Base-by-base conservation (phyloP, 2,113 vertebrate species). In the Grus americana region DNA sequence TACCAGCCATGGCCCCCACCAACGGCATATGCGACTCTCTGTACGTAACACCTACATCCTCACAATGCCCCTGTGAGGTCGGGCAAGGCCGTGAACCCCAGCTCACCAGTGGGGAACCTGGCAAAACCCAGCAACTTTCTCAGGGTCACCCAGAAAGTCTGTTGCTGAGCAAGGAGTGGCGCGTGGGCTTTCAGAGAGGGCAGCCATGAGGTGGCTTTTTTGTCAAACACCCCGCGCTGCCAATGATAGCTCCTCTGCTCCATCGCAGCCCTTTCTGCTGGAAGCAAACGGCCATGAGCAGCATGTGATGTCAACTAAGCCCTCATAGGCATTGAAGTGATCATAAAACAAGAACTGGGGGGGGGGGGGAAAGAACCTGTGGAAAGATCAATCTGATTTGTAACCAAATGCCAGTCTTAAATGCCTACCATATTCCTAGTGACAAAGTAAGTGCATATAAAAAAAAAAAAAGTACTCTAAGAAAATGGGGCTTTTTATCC, bases 301-400 rank as follows among this genome's bases (percentile, higher is more conserved):
- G 76, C 79, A 63, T 67, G 55, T 47, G 59, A 54, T 49, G 47
- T 9, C 66, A 23, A 10, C 12, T n/a, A 79, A 36, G 71, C 57
- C 57, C 57, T 90, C 73, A 65, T 61, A 76, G 86, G 85, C 29
- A 66, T 30, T 86, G 62, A 83, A 93, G 23, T 40, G 47, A 84
- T 80, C 63, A 42, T 55, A 75, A 92, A 95, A 88, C 34, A 92
- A 90, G 55, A 90, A 71, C n/a, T 55, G 26, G 11, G 36, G 36
- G 9, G 36, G 36, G 36, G 36, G 36, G 36, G 9, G n/a, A n/a
- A 36, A 36, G 40, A 84, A 91, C 44, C 88, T 89, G 70, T 88
- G 91, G 67, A 76, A 90, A 94, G 82, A 86, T 54, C 78, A 82
- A 67, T 61, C 46, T 91, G 93, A 89, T 88, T 87, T 36, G 89